Base-by-base conservation (phyloP, 2,888 invertebrate species). In the Physocephala rufipes region DNA sequence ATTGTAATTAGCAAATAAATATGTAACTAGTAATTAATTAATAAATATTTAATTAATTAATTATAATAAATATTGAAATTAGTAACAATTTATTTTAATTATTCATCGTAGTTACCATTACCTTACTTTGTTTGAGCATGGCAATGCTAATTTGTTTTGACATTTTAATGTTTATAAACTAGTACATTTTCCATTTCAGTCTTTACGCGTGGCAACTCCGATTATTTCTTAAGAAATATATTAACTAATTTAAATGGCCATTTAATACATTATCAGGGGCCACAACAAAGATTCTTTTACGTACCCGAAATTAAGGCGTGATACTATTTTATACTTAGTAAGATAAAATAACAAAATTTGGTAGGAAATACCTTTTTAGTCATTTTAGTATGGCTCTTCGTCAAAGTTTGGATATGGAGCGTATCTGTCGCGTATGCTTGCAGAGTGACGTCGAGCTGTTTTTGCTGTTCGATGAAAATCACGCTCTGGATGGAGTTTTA, bases 381-480 rank as follows among this genome's bases (percentile, higher is more conserved):
- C 13, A 28, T 15, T 15, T 43, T 53, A 55, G 55, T 19, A 66
- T 59, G 67, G 28, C 47, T 3, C 43, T 19, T 24, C 9, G 21
- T 30, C 13, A 9, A 19, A 49, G 36, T 9, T 24, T 68, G 51
- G 68, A 68, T 26, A 68, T 68, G 68, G 68, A 68, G 13, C 49
- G 68, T 2, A 68, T 86, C 61, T 86, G 86, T 66, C 82, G 86
- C 26, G 82, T 85, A 47, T 86, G 86, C 73, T 76, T 86, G 73
- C 76, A 80, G 58, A 76, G 77, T 24, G 79, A 79, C 55, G 66
- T 73, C 13, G 79, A 82, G 24, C 73, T 81, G 47, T 80, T 79
- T 68, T 78, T 81, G 12, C 81, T 85, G 67, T 85, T 80, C 68
- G 80, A 83, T 43, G 81, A 84, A 49, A 74, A 78, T 53, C 78